Conservation (phyloP, 2,888 invertebrate genomes). For the Drosophila subquinaria region DNA sequence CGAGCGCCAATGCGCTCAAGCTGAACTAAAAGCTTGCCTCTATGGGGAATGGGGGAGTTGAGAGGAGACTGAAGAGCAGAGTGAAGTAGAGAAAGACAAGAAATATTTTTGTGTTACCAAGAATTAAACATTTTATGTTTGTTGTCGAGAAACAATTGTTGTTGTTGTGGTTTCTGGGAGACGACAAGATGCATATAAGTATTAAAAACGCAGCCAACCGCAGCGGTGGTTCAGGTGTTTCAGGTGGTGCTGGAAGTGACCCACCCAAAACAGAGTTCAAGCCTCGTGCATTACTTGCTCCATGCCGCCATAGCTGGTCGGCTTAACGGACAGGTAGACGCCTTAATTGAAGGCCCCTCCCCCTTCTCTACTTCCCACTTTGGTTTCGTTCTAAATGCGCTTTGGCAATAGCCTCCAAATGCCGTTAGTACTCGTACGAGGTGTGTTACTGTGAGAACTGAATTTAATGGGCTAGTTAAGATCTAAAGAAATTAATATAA, state of each 20-base stretch:
- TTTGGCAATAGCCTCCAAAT: constrained; percentile 59
- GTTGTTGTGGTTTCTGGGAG: constrained; percentile 18
- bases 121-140: constrained; percentile 75
- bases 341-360: constrained; percentile 63
- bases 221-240: constrained; percentile 26
- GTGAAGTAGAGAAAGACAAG: not conserved
- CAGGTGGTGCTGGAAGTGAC: constrained; percentile 61
- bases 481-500: constrained; percentile 36
- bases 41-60: constrained; percentile 4
- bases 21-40: constrained; percentile 57
- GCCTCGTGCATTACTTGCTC: constrained; percentile 62
- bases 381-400: constrained; percentile 68
- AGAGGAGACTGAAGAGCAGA: not conserved
- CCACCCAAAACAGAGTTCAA: constrained; percentile 72
- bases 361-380: constrained; percentile 3
- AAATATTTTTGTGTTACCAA: constrained; percentile 67
- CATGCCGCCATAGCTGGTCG: constrained; percentile 3
- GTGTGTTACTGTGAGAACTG: constrained; percentile 69
- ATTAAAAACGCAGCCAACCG: constrained; percentile 62
- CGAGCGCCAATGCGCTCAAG: constrained; percentile 52
- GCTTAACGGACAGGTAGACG: constrained; percentile 72
- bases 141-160: constrained; percentile 58
- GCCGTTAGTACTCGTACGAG: constrained; percentile 65
- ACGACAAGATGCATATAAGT: constrained; percentile 37
- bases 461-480: constrained; percentile 51